Percentiles rank a stretch among this genome's conserved stretches.
Conservation (phyloP, 2,888 invertebrate genomes). For the Augiades crinisus region DNA sequence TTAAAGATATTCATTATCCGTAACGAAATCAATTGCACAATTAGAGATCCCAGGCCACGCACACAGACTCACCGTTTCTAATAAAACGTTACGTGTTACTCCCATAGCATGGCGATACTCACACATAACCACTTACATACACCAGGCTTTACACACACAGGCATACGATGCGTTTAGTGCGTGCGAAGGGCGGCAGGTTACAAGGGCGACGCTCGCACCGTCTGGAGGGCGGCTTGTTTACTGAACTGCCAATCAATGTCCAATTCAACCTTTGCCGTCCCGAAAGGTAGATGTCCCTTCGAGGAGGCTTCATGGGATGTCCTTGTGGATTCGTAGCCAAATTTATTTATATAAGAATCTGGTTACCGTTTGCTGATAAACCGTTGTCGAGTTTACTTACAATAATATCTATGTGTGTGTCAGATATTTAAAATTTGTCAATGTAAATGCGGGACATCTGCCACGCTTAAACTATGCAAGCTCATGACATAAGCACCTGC, state of each 20-base stretch:
- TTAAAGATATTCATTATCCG: too few relatives aligned
- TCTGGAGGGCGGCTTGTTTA: slow-evolving; percentile 34
- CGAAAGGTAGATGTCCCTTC: slow-evolving; percentile 1
- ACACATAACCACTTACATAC: too few relatives aligned
- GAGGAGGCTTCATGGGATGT: background rate
- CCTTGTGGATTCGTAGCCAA: background rate
- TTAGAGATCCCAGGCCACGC: background rate
- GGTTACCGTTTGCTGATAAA: too few relatives aligned
- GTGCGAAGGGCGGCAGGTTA: slow-evolving; percentile 27
- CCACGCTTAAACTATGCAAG: too few relatives aligned
- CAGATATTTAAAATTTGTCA: too few relatives aligned
- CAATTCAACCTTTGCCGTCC: slow-evolving; percentile 16
- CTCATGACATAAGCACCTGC: too few relatives aligned
- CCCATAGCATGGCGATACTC: too few relatives aligned
- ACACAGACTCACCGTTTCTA: background rate
- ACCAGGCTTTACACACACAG: slow-evolving; percentile 7
- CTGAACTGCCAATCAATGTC: slow-evolving; percentile 18
- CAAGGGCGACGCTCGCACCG: slow-evolving; percentile 31
- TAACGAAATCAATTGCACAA: too few relatives aligned
- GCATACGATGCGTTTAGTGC: slow-evolving; percentile 11
- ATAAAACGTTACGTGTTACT: too few relatives aligned
- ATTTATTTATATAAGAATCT: background rate
- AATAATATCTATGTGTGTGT: too few relatives aligned
- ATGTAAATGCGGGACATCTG: too few relatives aligned
- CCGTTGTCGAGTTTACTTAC: too few relatives aligned